These are phyloP conservation scores for Micrasema minimum DNA, from an alignment of 1,140 invertebrate species.

Conservation along the genomic window DNA sequence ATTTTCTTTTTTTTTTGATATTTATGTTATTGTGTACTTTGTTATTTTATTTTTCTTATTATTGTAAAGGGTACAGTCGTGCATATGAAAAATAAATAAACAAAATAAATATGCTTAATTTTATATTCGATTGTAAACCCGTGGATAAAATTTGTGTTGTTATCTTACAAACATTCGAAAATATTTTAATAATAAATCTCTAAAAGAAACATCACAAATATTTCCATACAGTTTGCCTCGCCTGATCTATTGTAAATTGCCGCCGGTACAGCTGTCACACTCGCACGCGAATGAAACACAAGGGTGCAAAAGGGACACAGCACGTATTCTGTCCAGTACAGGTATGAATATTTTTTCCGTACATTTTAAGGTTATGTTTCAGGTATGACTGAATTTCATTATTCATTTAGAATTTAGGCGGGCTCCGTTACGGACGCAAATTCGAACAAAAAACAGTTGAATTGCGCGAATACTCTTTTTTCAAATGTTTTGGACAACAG, in stretches of 20 bases:
- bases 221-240: too few relatives aligned
- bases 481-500: not conserved
- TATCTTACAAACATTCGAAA: too few relatives aligned
- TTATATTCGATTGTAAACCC: too few relatives aligned
- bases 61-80: too few relatives aligned
- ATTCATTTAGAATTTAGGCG: slow-evolving; percentile 21
- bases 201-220: too few relatives aligned
- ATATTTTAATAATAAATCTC: too few relatives aligned
- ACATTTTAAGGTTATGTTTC: slow-evolving; percentile 40
- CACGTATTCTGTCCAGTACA: slow-evolving; percentile 25
- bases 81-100: too few relatives aligned
- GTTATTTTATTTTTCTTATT: too few relatives aligned
- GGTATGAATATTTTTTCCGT: slow-evolving; percentile 32
- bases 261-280: not conserved
- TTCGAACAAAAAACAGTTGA: slow-evolving; percentile 8
- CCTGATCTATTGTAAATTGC: slow-evolving; percentile 23
- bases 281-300: not conserved
- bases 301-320: slow-evolving; percentile 7
- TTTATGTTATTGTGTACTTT: too few relatives aligned
- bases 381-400: slow-evolving; percentile 18
- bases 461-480: not conserved
- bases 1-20: too few relatives aligned
- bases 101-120: too few relatives aligned
- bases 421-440: slow-evolving; percentile 19
- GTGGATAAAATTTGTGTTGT: too few relatives aligned